phyloP scores from a whole-genome alignment of 2,797 vertebrate species.

The Neoniphon sammara region DNA sequence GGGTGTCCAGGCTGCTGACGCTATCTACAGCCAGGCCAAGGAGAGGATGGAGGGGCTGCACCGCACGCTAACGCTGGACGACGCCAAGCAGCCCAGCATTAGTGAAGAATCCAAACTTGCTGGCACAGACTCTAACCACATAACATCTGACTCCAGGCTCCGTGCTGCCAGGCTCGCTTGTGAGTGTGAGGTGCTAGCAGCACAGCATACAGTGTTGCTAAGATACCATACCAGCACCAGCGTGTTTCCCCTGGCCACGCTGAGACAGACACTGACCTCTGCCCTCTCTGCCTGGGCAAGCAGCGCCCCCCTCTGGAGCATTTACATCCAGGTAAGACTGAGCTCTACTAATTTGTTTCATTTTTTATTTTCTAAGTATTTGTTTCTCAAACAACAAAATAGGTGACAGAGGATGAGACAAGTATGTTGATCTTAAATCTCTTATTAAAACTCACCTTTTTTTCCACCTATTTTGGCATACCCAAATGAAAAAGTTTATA shows the following conservation, averaged over 20 bases:
- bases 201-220: slow-evolving; percentile 87
- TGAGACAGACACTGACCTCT: slow-evolving; percentile 84
- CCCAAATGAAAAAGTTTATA: too few species aligned
- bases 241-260: slow-evolving; percentile 86
- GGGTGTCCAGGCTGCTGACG: slow-evolving; percentile 86
- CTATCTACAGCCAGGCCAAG: slow-evolving; percentile 81
- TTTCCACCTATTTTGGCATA: too few species aligned
- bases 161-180: slow-evolving; percentile 37
- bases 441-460: too few species aligned
- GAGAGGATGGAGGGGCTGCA: slow-evolving; percentile 68
- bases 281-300: slow-evolving; percentile 84
- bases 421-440: too few species aligned
- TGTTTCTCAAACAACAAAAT: too few species aligned
- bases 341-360: rapidly evolving
- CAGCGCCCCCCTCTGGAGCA: slow-evolving; percentile 87
- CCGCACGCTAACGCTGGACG: slow-evolving; percentile 13
- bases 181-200: slow-evolving; percentile 82
- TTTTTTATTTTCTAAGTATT: too few species aligned
- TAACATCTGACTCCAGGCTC: slow-evolving; percentile 1
- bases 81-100: not conserved
- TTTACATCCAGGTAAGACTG: slow-evolving; percentile 82
- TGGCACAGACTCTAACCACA: not conserved
- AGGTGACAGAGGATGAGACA: too few species aligned
- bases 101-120: not conserved
- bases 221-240: slow-evolving; percentile 83